These are phyloP conservation scores for Enteromius trimaculatus DNA, from an alignment of 2,797 vertebrate genomes.

Conservation along the genomic window DNA sequence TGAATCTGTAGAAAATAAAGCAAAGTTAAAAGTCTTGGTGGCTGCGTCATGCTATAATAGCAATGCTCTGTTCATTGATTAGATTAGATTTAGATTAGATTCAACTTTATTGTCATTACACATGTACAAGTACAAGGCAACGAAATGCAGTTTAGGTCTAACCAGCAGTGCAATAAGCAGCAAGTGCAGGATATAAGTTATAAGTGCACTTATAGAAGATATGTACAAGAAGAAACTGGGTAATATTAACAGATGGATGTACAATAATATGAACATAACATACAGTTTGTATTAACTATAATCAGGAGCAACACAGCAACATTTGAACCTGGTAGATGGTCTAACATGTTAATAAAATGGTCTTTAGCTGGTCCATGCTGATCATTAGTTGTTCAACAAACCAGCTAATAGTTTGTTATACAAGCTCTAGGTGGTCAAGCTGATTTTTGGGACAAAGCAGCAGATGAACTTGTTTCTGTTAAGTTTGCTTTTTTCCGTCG, in stretches of 20 bases:
- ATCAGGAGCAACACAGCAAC: background rate
- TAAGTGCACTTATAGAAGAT: no score
- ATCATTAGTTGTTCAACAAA: background rate
- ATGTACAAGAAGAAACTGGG: no score
- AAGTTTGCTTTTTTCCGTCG: background rate
- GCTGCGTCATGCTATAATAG: background rate
- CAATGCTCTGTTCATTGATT: background rate
- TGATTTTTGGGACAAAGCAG: no score
- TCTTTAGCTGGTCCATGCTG: background rate
- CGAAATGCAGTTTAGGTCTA: no score
- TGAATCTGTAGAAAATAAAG: conserved; percentile 75
- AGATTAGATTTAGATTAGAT: no score
- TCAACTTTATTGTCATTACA: no score
- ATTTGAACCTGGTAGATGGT: background rate
- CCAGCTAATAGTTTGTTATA: background rate
- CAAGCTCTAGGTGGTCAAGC: background rate
- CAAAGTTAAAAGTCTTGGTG: background rate
- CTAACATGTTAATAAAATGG: background rate
- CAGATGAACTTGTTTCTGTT: background rate
- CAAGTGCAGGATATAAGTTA: no score
- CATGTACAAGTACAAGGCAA: no score
- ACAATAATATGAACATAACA: no score
- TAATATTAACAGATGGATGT: no score
- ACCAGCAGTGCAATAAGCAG: no score
- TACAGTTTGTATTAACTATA: no score